Evolutionary conservation across 2,797 vertebrate species (phyloP).

Genomic region (Sternarchorhynchus goeldii): DNA sequence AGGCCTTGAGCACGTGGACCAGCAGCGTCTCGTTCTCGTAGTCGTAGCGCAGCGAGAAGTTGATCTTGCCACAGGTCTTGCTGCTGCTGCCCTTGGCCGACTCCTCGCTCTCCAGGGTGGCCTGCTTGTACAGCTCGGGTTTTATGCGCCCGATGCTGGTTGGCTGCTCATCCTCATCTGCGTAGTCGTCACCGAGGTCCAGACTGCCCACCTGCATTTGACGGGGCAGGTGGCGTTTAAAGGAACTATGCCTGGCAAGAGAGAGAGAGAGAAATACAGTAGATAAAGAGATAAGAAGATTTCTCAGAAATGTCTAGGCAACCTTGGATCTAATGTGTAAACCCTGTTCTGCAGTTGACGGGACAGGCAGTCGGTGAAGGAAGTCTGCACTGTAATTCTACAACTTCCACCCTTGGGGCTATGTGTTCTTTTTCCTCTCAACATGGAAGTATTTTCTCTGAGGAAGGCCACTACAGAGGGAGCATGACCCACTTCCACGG

Average conservation of each 20-base stretch:
- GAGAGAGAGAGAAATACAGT: background rate
- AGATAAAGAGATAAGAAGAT: background rate
- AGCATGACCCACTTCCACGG: too few species aligned
- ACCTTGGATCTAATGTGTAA: background rate
- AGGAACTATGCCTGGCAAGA: conserved; percentile 88
- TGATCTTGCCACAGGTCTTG: conserved; percentile 94
- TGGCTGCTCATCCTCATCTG: conserved; percentile 83
- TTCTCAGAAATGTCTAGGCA: background rate
- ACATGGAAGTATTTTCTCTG: background rate
- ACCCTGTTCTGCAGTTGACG: background rate
- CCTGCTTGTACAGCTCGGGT: conserved; percentile 94
- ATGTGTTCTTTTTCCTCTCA: too few species aligned
- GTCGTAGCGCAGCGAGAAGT: conserved; percentile 95
- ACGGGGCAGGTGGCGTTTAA: conserved; percentile 92
- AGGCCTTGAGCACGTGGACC: conserved; percentile 89
- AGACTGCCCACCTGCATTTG: conserved; percentile 96
- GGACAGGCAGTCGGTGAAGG: background rate
- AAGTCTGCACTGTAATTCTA: background rate
- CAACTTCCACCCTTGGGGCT: too few species aligned
- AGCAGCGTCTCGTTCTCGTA: conserved; percentile 91
- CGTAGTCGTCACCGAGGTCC: conserved; percentile 85
- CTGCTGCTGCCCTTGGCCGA: conserved; percentile 81
- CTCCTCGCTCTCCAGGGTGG: conserved; percentile 84
- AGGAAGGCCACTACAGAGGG: background rate
- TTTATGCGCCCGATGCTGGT: conserved; percentile 96